Conservation (phyloP, 2,113 vertebrate species). For the Varanus salvator region DNA sequence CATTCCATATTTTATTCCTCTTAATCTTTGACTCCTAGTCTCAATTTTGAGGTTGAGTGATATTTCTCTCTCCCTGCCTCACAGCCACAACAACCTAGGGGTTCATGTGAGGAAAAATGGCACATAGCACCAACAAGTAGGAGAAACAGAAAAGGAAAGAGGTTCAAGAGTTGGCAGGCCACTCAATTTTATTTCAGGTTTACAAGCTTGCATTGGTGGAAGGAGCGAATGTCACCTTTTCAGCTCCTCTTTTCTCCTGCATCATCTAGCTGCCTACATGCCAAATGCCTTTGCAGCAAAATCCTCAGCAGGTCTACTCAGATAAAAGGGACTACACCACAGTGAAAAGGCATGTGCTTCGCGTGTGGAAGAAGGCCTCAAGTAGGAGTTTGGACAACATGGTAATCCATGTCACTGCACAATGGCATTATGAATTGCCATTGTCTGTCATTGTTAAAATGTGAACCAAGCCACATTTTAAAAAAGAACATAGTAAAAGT, state of each 20-base stretch:
- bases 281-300: not conserved
- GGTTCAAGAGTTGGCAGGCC: not conserved
- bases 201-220: not conserved
- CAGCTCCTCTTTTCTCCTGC: not conserved
- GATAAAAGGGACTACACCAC: not conserved
- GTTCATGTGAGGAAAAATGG: not conserved
- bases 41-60: not conserved
- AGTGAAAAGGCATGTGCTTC: not conserved
- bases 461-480: too few relatives aligned
- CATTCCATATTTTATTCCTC: slow-evolving; percentile 1
- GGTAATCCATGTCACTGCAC: too few relatives aligned
- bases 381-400: too few relatives aligned
- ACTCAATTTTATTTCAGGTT: not conserved
- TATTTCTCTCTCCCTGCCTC: not conserved
- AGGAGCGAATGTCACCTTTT: not conserved
- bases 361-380: not conserved
- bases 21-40: not conserved
- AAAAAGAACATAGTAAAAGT: too few relatives aligned
- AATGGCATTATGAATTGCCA: too few relatives aligned
- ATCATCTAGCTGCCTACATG: not conserved
- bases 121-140: not conserved
- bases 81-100: too few relatives aligned
- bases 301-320: not conserved
- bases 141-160: not conserved
- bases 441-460: too few relatives aligned